Evolutionary conservation across 2,113 vertebrate species (phyloP).

Genomic region (Mastomys coucha): DNA sequence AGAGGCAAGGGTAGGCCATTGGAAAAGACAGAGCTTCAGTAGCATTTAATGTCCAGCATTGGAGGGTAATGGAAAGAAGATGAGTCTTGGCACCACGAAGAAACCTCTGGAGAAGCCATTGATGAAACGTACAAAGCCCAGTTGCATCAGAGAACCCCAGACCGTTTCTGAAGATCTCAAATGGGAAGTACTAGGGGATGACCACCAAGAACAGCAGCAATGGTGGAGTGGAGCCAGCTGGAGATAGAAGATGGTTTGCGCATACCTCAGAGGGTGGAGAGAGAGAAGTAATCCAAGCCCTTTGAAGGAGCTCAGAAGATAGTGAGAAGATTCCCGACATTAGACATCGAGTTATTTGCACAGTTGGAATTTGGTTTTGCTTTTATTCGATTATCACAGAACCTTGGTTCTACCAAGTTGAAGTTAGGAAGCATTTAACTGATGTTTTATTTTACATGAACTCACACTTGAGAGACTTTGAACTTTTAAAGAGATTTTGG

Average conservation of each 20-base stretch:
- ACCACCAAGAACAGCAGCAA: not conserved
- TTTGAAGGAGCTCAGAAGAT: not conserved
- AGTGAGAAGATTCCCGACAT: not conserved
- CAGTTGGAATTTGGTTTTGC: not conserved
- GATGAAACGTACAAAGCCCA: not conserved
- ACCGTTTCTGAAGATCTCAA: not conserved
- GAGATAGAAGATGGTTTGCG: not conserved
- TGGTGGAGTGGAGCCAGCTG: not conserved
- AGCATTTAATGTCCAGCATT: not conserved
- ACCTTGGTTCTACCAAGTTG: not conserved
- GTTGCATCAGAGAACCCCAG: not conserved
- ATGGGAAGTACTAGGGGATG: not conserved
- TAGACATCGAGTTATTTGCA: not conserved
- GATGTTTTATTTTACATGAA: not conserved
- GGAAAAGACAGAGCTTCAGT: not conserved
- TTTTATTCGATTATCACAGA: not conserved
- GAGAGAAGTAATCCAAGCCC: not conserved
- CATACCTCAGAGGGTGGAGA: not conserved
- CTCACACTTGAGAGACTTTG: not conserved
- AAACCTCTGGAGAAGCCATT: not conserved
- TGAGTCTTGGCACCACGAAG: not conserved
- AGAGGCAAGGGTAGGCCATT: not conserved
- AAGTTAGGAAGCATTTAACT: not conserved
- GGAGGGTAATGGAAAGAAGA: no score
- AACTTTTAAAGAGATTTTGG: not conserved